A percentile compares a stretch with the other conserved stretches of the same genome.
These are phyloP conservation scores for Diplodus puntazzo DNA, from an alignment of 2,797 vertebrate species.

Conservation along the genomic window DNA sequence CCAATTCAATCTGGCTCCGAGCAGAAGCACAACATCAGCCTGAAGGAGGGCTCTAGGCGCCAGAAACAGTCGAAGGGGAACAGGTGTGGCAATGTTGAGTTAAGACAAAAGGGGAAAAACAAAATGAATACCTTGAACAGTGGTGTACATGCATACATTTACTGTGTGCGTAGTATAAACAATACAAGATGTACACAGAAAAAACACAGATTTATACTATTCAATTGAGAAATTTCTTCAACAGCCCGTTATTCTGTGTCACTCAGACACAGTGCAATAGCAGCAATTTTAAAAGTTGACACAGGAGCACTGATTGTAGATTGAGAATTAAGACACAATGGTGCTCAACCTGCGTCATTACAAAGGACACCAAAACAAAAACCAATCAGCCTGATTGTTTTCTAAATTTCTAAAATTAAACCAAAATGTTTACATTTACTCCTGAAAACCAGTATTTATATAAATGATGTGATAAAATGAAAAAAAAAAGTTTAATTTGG, in stretches of 20 bases:
- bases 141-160: neutral
- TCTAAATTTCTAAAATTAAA: too few species aligned
- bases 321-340: too few species aligned
- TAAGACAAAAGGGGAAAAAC: neutral
- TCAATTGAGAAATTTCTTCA: neutral
- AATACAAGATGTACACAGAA: neutral
- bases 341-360: too few species aligned
- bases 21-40: constrained; percentile 93
- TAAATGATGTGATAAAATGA: neutral
- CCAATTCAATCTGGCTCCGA: constrained; percentile 98
- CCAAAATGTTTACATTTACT: neutral
- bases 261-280: neutral
- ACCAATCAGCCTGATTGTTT: too few species aligned
- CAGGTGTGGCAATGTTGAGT: too few species aligned
- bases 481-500: neutral
- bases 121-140: neutral
- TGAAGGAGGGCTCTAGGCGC: constrained; percentile 90
- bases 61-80: neutral
- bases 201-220: too few species aligned
- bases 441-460: neutral
- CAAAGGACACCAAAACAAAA: too few species aligned
- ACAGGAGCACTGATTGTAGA: neutral
- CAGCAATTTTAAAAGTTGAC: neutral
- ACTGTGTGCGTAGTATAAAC: neutral
- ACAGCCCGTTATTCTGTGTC: neutral